These are phyloP conservation scores for Rhea americana DNA, from an alignment of 2,113 vertebrate species.

Conservation along the genomic window DNA sequence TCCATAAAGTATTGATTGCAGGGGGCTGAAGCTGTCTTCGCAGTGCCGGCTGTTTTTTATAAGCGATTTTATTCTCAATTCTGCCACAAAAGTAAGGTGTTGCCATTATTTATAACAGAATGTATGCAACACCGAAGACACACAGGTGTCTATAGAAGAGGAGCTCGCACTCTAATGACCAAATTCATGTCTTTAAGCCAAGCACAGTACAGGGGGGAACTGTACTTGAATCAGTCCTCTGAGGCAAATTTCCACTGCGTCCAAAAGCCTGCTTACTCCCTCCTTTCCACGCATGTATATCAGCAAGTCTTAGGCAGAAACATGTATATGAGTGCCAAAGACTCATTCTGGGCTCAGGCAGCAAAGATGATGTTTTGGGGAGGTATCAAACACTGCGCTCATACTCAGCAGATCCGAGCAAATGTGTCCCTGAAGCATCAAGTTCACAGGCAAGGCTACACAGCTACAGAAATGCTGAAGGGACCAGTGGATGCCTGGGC, in stretches of 20 bases:
- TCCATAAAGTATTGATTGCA: constrained; percentile 41
- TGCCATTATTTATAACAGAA: not conserved
- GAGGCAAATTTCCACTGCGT: not conserved
- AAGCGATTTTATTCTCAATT: not conserved
- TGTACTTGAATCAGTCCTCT: not conserved
- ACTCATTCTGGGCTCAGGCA: not conserved
- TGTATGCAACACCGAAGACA: not conserved
- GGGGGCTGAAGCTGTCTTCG: not conserved
- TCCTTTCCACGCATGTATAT: not conserved
- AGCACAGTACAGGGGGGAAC: not conserved
- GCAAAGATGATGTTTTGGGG: not conserved
- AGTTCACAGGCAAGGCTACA: accelerated
- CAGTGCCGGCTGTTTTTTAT: not conserved
- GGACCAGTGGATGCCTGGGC: accelerated
- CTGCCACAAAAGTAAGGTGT: not conserved
- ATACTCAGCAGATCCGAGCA: not conserved
- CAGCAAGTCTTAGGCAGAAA: not conserved
- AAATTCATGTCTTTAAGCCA: not conserved
- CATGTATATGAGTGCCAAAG: not conserved
- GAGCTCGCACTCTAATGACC: not conserved
- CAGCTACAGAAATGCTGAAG: not conserved
- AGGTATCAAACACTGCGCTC: not conserved
- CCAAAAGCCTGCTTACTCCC: not conserved
- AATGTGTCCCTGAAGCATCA: not conserved
- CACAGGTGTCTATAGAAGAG: not conserved